Evolutionary conservation across 2,797 vertebrate genomes (phyloP).

Genomic region (Esox masquinongy): DNA sequence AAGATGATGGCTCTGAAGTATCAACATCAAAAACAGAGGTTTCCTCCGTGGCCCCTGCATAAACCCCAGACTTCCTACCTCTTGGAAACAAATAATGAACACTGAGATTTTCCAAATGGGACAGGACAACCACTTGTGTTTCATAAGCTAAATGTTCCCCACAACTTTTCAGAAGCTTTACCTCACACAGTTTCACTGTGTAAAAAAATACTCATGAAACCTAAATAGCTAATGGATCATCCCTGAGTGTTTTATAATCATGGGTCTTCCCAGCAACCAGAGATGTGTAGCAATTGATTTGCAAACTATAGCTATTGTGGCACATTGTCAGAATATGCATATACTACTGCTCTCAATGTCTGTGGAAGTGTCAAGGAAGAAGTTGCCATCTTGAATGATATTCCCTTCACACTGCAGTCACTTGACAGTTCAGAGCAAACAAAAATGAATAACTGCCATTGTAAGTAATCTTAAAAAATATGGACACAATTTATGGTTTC

Average conservation of each 20-base stretch:
- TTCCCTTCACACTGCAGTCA: neutral
- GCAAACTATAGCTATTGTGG: neutral
- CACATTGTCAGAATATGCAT: neutral
- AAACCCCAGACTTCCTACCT: conserved; percentile 48
- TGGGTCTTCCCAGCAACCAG: neutral
- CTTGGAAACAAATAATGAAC: conserved; percentile 17
- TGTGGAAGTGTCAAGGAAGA: neutral
- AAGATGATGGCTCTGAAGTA: conserved; percentile 83
- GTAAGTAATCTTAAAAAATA: neutral
- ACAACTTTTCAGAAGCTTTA: neutral
- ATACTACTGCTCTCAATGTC: neutral
- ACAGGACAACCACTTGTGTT: conserved; percentile 53
- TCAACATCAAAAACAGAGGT: conserved; percentile 86
- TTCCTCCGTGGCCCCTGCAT: conserved; percentile 85
- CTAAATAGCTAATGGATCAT: no score
- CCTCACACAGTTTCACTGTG: neutral
- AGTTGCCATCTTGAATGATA: neutral
- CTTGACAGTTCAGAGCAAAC: neutral
- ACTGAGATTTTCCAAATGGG: conserved; percentile 21
- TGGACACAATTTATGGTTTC: no score
- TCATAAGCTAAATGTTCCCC: conserved; percentile 20
- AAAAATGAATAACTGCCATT: neutral
- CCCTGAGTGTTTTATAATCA: neutral
- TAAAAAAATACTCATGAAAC: neutral
- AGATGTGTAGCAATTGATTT: neutral